Evolutionary conservation across 2,888 invertebrate species (phyloP), one percentile per base, ranked within the genome.

Genomic region (Sminthurides aquaticus): DNA sequence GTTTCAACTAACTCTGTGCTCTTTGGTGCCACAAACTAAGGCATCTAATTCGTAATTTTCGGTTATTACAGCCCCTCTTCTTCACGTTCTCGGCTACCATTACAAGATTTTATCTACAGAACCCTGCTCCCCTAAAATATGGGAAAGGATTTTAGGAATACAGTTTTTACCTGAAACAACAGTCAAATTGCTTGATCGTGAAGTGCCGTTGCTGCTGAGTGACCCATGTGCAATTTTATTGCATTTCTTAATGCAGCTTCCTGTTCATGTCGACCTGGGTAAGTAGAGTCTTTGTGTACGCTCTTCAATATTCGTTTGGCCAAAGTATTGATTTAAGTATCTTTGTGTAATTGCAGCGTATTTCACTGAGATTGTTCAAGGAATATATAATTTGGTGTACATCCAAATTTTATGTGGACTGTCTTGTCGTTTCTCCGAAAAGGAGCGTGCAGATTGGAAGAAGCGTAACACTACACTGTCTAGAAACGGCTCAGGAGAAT

Each of bases 341-440:
- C 22, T 54, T 54, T 54, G 54, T 54, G 54, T 67, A 70, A 64
- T 81, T 82, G 1, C 83, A 93, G 94, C 88, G 60, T 92, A 92
- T 78, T 94, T 90, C 80, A 89, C 89, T 1, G 88, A 89, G 77
- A 86, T 94, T 76, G 90, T 94, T 1, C 88, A 89, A 78, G 87
- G 89, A 71, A 83, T 94, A 71, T 96, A 91, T 82, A 91, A 94
- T 78, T 83, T 95, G 69, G 82, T 89, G 67, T 93, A 91, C 81
- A 88, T 94, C 79, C 94, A 95, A 83, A 87, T 91, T 57, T 85
- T 93, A 70, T 85, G 88, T 62, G 90, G 90, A 79, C 82, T 92
- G 69, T 85, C 87, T 63, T 87, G 87, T 69, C 83, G 82, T 70
- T 81, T 88, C 76, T 84, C 84, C 49, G 84, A 85, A 56, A 81